phyloP scores from a whole-genome alignment of 1,140 invertebrate species.

The Apis dorsata region DNA sequence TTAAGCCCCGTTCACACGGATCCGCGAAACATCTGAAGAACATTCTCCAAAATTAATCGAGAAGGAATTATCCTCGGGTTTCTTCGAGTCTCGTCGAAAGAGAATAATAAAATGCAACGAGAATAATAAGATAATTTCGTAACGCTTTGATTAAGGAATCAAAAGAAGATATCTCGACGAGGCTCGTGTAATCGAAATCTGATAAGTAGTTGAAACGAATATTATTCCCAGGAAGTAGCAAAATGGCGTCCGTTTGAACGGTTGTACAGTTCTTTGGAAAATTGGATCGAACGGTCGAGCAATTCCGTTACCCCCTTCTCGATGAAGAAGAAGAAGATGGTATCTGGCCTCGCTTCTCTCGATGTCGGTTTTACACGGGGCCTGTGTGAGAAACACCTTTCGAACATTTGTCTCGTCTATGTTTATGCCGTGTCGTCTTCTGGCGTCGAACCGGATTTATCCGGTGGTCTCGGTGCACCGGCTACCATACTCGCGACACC shows the following conservation, averaged over 20 bases:
- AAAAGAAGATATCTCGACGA: no score
- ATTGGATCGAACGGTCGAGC: neutral
- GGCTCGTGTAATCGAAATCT: no score
- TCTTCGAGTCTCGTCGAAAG: no score
- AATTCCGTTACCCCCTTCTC: neutral
- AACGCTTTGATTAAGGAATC: no score
- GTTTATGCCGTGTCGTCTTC: slow-evolving; percentile 64
- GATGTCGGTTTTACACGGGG: slow-evolving; percentile 26
- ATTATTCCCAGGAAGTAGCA: no score
- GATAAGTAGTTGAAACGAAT: no score
- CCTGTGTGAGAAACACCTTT: slow-evolving; percentile 47
- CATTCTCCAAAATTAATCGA: no score
- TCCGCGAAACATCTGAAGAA: neutral
- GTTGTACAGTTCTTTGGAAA: neutral
- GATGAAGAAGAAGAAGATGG: neutral
- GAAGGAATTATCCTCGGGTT: no score
- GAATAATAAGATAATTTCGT: no score
- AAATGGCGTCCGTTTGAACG: no score
- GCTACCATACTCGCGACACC: slow-evolving; percentile 68
- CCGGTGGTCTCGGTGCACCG: slow-evolving; percentile 65
- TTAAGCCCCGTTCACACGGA: slow-evolving; percentile 58
- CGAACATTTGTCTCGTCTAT: slow-evolving; percentile 59
- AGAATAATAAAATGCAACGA: no score
- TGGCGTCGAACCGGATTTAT: slow-evolving; percentile 72
- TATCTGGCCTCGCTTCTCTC: neutral